phyloP scores from a whole-genome alignment of 2,888 invertebrate genomes.

The Gastracanthus pulcherrimus region DNA sequence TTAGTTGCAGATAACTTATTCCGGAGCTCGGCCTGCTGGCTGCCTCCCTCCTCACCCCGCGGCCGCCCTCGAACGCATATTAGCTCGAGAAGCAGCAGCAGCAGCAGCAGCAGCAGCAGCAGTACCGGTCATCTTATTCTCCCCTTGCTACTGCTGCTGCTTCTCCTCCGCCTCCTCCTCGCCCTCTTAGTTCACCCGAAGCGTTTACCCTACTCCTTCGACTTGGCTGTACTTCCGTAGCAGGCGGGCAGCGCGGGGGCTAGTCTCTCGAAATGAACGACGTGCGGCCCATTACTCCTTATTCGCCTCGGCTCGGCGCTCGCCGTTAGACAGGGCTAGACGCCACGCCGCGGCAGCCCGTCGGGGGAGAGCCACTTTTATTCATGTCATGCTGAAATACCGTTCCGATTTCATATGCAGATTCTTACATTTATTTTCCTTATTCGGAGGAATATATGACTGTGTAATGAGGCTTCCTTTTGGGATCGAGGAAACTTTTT shows the following conservation, averaged over 20 bases:
- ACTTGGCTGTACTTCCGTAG: not conserved
- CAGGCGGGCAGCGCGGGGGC: not conserved
- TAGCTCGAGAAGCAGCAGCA: constrained; percentile 53
- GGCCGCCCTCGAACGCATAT: constrained; percentile 59
- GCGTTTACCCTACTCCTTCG: constrained; percentile 48
- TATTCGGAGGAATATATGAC: not conserved
- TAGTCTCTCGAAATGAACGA: constrained; percentile 49
- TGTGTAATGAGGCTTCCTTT: too few relatives aligned
- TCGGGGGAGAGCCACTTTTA: constrained; percentile 16
- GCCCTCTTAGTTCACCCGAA: not conserved
- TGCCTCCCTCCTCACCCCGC: constrained; percentile 57
- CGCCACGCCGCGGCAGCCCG: not conserved
- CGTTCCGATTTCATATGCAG: constrained; percentile 13
- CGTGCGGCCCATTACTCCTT: constrained; percentile 52
- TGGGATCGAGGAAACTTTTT: too few relatives aligned
- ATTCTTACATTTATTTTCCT: constrained; percentile 22
- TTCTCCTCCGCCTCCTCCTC: constrained; percentile 44
- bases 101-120: constrained; percentile 62
- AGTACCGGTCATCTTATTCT: constrained; percentile 69
- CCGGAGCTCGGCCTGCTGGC: constrained; percentile 63
- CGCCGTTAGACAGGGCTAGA: not conserved
- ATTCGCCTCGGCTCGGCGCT: constrained; percentile 19
- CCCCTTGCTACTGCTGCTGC: constrained; percentile 56
- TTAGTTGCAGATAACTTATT: constrained; percentile 75
- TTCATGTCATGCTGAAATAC: constrained; percentile 21